phyloP scores from a whole-genome alignment of 1,140 invertebrate genomes.

The Drosophila auraria region DNA sequence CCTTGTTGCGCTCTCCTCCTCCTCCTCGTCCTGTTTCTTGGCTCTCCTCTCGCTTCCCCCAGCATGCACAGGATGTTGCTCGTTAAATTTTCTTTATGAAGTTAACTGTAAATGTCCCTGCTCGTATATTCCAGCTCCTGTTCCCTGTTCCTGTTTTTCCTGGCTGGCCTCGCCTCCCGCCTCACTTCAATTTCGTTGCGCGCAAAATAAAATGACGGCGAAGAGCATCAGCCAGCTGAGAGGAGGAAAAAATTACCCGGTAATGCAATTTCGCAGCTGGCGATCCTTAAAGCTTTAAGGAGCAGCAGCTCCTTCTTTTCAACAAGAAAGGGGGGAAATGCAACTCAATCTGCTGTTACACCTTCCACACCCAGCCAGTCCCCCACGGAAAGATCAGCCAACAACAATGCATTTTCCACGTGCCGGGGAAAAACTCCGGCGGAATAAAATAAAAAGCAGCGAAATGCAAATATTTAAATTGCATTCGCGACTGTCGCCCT shows the following conservation, averaged over 20 bases:
- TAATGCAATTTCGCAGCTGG: constrained; percentile 70
- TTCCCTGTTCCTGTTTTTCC: constrained; percentile 51
- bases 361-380: background rate
- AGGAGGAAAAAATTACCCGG: constrained; percentile 55
- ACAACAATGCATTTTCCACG: constrained; percentile 56
- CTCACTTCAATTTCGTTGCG: constrained; percentile 72
- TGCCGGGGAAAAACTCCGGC: constrained; percentile 49
- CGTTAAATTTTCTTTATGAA: constrained; percentile 83
- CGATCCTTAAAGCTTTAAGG: constrained; percentile 66
- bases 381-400: background rate
- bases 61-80: constrained; percentile 78
- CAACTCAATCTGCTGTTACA: constrained; percentile 32
- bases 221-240: constrained; percentile 1
- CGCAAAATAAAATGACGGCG: constrained; percentile 66
- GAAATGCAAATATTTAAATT: constrained; percentile 81
- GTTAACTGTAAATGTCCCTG: constrained; percentile 79
- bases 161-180: constrained; percentile 1
- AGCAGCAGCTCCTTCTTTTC: constrained; percentile 3
- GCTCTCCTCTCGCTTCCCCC: constrained; percentile 3
- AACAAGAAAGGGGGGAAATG: background rate
- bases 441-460: constrained; percentile 46
- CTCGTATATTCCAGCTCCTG: constrained; percentile 42
- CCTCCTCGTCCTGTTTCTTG: background rate
- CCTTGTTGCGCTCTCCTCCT: constrained; percentile 43
- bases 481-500: constrained; percentile 73